These are phyloP conservation scores for Polydrusus pterygomalis DNA, from an alignment of 2,888 invertebrate species.

Conservation along the genomic window DNA sequence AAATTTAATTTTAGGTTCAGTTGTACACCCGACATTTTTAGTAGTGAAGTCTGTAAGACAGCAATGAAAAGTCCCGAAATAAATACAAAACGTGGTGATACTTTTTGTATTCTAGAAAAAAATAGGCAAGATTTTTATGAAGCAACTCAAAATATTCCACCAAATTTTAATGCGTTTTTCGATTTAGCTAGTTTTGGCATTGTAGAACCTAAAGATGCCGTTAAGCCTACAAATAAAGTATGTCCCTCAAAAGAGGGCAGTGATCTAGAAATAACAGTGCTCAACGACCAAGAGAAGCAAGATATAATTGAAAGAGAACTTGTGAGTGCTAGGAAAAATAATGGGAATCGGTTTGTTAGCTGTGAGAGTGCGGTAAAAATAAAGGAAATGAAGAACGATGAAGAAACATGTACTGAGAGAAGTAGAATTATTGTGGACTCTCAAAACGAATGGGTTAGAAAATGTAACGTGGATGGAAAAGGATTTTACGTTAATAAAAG, in stretches of 20 bases:
- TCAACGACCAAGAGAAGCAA: slow-evolving; percentile 16
- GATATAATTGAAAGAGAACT: slow-evolving; percentile 25
- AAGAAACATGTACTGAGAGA: slow-evolving; percentile 1
- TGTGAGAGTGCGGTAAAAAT: neutral
- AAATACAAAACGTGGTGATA: neutral
- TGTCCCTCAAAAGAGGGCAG: slow-evolving; percentile 1
- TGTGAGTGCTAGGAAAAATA: neutral
- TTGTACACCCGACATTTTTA: slow-evolving; percentile 27
- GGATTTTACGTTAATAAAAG: slow-evolving; percentile 63
- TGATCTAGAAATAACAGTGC: slow-evolving; percentile 27
- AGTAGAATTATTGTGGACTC: slow-evolving; percentile 48
- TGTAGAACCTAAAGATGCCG: neutral
- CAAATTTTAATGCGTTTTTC: neutral
- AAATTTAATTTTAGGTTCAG: slow-evolving; percentile 21
- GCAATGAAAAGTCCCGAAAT: no score
- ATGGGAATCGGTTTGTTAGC: neutral
- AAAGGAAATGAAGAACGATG: neutral
- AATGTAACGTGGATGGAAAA: slow-evolving; percentile 61
- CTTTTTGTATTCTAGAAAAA: neutral
- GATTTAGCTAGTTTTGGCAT: slow-evolving; percentile 17
- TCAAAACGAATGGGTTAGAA: slow-evolving; percentile 58
- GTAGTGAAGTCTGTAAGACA: neutral
- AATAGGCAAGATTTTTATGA: neutral
- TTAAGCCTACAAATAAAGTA: neutral
- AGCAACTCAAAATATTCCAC: neutral